These are phyloP conservation scores for Seira musarum DNA, from an alignment of 2,888 invertebrate genomes.

Conservation along the genomic window DNA sequence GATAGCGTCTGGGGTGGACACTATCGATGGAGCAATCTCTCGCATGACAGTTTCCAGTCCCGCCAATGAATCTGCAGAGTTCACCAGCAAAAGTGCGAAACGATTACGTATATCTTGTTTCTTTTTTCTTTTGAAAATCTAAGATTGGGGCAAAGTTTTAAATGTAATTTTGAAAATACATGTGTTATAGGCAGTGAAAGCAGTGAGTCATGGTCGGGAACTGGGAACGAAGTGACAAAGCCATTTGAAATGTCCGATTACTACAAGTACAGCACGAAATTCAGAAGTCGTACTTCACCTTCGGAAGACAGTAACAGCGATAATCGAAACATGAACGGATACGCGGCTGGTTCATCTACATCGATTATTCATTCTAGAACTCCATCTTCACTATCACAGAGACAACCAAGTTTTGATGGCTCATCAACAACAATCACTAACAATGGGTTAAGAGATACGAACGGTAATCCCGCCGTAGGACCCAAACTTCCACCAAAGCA, in stretches of 20 bases:
- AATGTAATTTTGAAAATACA: too few relatives aligned
- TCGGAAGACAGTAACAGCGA: constrained; percentile 41
- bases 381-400: constrained; percentile 25
- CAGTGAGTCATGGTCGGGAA: constrained; percentile 56
- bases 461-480: constrained; percentile 46
- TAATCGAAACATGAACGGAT: too few relatives aligned
- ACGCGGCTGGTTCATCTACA: neutral
- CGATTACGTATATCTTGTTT: too few relatives aligned
- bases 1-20: constrained; percentile 49
- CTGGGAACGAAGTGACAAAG: constrained; percentile 84
- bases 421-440: neutral
- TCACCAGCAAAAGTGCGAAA: constrained; percentile 52
- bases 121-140: too few relatives aligned
- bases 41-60: constrained; percentile 70
- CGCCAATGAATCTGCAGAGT: constrained; percentile 44
- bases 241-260: constrained; percentile 99
- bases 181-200: constrained; percentile 65
- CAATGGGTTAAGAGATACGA: constrained; percentile 36
- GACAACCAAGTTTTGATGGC: constrained; percentile 34
- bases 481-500: constrained; percentile 65
- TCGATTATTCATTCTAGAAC: constrained; percentile 28
- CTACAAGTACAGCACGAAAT: constrained; percentile 97
- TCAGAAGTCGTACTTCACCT: constrained; percentile 76
- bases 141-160: too few relatives aligned
- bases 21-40: constrained; percentile 36